Conservation (phyloP, 2,888 invertebrate species). For the Rhagonycha fulva region DNA sequence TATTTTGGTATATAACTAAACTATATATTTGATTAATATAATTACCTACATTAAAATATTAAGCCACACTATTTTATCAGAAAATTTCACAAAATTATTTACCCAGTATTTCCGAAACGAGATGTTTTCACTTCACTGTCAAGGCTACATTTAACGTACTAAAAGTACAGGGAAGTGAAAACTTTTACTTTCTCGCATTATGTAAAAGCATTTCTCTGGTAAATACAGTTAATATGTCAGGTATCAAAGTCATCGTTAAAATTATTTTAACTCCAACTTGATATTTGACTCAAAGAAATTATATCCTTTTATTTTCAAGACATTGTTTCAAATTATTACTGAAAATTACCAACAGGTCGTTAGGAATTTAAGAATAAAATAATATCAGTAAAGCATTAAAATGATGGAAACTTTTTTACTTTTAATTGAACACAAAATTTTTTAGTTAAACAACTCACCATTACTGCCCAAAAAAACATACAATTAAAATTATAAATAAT, state of each 20-base stretch:
- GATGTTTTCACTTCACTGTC: constrained; percentile 4
- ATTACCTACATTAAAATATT: background rate
- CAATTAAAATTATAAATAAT: background rate
- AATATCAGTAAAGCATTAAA: background rate
- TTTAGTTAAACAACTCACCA: too few species aligned
- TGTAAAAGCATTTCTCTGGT: background rate
- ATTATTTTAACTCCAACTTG: background rate
- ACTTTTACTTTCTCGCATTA: constrained; percentile 2
- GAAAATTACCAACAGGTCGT: background rate
- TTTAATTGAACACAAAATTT: background rate
- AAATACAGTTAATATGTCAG: background rate
- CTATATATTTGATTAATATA: background rate
- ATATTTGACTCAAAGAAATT: background rate
- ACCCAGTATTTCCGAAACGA: background rate
- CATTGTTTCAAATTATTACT: background rate
- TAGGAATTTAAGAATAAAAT: background rate
- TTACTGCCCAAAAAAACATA: too few species aligned
- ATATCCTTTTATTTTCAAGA: background rate
- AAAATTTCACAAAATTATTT: background rate
- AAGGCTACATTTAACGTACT: constrained; percentile 1
- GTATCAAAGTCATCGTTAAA: background rate
- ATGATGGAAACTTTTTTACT: background rate
- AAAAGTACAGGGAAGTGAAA: constrained; percentile 3
- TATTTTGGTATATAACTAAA: background rate
- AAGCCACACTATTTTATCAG: background rate